Conservation (phyloP, 2,888 invertebrate genomes). For the Eupithecia subfuscata region DNA sequence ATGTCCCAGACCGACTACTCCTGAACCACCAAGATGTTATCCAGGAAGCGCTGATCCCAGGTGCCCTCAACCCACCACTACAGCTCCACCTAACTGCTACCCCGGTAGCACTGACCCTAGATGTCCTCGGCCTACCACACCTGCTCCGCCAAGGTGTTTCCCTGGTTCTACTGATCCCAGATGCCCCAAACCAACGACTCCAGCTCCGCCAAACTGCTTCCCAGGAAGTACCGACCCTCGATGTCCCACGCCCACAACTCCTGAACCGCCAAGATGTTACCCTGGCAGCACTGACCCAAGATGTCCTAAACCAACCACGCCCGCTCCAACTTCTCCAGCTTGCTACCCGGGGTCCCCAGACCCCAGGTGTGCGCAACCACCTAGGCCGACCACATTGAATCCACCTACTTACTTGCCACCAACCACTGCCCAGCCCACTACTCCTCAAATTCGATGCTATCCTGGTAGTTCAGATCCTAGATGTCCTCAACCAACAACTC, state of each 20-base stretch:
- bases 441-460: slow-evolving; percentile 46
- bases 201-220: slow-evolving; percentile 33
- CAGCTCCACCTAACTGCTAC: slow-evolving; percentile 50
- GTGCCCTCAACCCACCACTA: slow-evolving; percentile 52
- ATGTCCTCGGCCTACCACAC: slow-evolving; percentile 36
- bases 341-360: slow-evolving; percentile 8
- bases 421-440: slow-evolving; percentile 46
- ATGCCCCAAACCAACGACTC: slow-evolving; percentile 34
- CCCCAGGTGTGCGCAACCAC: slow-evolving; percentile 44
- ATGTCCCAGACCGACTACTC: slow-evolving; percentile 50
- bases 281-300: slow-evolving; percentile 45
- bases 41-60: slow-evolving; percentile 46
- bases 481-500: slow-evolving; percentile 50
- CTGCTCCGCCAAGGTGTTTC: slow-evolving; percentile 39
- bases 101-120: slow-evolving; percentile 43
- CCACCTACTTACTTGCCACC: slow-evolving; percentile 49
- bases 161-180: slow-evolving; percentile 55
- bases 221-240: slow-evolving; percentile 46
- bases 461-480: slow-evolving; percentile 57
- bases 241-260: slow-evolving; percentile 48
- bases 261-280: slow-evolving; percentile 38
- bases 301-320: slow-evolving; percentile 49
- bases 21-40: slow-evolving; percentile 45
- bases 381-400: slow-evolving; percentile 46
- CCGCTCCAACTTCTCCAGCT: background rate